These are phyloP conservation scores for Tetragonisca angustula DNA, from an alignment of 2,888 invertebrate species.

Conservation along the genomic window DNA sequence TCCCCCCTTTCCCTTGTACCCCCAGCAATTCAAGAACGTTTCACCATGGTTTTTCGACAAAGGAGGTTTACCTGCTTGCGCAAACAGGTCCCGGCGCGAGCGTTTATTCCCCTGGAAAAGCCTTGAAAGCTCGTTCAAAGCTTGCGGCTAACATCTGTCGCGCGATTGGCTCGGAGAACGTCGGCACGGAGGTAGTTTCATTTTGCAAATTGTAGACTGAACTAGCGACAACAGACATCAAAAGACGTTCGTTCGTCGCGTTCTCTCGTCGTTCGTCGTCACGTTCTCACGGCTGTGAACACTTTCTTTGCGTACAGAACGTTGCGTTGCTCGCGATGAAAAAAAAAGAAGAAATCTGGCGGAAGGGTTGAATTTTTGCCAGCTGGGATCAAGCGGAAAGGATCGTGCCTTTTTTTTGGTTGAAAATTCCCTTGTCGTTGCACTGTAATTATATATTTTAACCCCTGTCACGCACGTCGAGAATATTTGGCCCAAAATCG, in stretches of 20 bases:
- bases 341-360: slow-evolving; percentile 24
- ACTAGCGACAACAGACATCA: slow-evolving; percentile 48
- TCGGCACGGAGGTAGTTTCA: slow-evolving; percentile 43
- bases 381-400: too few species aligned
- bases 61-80: slow-evolving; percentile 40
- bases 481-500: too few species aligned
- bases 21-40: slow-evolving; percentile 44
- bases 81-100: slow-evolving; percentile 45
- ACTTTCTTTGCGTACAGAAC: not conserved
- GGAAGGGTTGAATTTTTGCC: too few species aligned
- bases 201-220: slow-evolving; percentile 64
- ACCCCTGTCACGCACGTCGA: too few species aligned
- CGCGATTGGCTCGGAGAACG: slow-evolving; percentile 58
- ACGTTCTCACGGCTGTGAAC: slow-evolving; percentile 12
- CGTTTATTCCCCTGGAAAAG: slow-evolving; percentile 35
- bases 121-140: slow-evolving; percentile 36
- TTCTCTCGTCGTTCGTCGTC: not conserved
- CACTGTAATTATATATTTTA: too few species aligned
- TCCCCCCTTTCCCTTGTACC: too few species aligned
- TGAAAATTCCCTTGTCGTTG: too few species aligned
- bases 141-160: slow-evolving; percentile 53
- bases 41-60: slow-evolving; percentile 39
- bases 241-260: slow-evolving; percentile 38
- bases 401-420: too few species aligned
- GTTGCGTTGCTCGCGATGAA: not conserved